A percentile compares a stretch with the other conserved stretches of the same genome.
Evolutionary conservation across 2,888 invertebrate genomes (phyloP).

Genomic region (Dryobota labecula): DNA sequence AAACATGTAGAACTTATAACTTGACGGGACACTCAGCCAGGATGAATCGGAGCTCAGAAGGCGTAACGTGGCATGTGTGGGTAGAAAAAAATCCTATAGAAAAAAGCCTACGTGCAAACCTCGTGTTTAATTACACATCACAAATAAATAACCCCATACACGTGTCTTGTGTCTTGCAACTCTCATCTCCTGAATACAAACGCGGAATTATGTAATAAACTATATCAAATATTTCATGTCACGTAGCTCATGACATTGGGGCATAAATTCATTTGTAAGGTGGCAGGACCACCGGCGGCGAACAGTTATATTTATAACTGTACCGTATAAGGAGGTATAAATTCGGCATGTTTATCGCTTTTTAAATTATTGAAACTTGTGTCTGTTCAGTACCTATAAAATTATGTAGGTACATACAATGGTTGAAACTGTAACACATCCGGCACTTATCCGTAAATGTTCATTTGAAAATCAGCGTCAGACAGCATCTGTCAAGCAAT

Average conservation of each 20-base stretch:
- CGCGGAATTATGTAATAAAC: constrained; percentile 29
- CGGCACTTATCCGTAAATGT: neutral
- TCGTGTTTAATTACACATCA: neutral
- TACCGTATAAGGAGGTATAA: constrained; percentile 10
- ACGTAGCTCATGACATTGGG: constrained; percentile 49
- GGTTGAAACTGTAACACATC: neutral
- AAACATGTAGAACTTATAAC: neutral
- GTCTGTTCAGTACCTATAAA: neutral
- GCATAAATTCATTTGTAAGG: constrained; percentile 39
- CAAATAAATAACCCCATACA: constrained; percentile 14
- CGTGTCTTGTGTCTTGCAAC: neutral
- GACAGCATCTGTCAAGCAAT: neutral
- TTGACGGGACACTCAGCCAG: too few species aligned
- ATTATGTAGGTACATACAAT: neutral
- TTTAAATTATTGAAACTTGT: constrained; percentile 2
- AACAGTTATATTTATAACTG: constrained; percentile 35
- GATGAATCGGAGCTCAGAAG: neutral
- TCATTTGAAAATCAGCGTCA: neutral
- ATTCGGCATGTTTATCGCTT: constrained; percentile 15
- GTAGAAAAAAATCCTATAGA: neutral
- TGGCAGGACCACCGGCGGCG: constrained; percentile 46
- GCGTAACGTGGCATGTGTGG: too few species aligned
- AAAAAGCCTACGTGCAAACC: neutral
- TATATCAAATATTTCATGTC: constrained; percentile 53
- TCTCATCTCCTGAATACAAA: constrained; percentile 46